A percentile compares a stretch with the other conserved stretches of the same genome.
These are phyloP conservation scores for Helicorthomorpha holstii DNA, from an alignment of 1,140 invertebrate genomes.

Conservation along the genomic window DNA sequence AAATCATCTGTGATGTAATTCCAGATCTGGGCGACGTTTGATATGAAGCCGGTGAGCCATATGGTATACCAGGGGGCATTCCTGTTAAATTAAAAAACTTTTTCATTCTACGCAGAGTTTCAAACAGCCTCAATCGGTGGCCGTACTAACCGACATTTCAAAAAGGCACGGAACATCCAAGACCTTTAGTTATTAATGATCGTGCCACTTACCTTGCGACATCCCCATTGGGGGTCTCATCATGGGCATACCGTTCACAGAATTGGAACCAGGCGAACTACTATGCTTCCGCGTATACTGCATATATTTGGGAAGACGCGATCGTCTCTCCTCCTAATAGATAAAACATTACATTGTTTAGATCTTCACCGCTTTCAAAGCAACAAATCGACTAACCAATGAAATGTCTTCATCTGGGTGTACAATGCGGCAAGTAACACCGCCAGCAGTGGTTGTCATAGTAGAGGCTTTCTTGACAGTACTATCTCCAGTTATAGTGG, in stretches of 20 bases:
- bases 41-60: no score
- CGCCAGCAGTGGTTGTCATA: slow-evolving; percentile 45
- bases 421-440: slow-evolving; percentile 74
- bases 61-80: no score
- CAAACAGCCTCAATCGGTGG: no score
- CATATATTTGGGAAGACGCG: slow-evolving; percentile 55
- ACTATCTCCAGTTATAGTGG: slow-evolving; percentile 20
- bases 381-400: slow-evolving; percentile 33
- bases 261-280: neutral
- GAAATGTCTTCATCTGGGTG: slow-evolving; percentile 89
- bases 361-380: neutral
- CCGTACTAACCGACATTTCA: no score
- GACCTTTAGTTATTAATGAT: no score
- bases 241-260: slow-evolving; percentile 16
- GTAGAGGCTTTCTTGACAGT: slow-evolving; percentile 43
- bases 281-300: slow-evolving; percentile 4
- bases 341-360: neutral
- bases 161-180: no score
- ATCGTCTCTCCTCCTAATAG: slow-evolving; percentile 61
- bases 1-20: no score
- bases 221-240: slow-evolving; percentile 14
- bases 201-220: slow-evolving; percentile 10
- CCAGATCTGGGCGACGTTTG: no score
- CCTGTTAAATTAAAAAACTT: no score
- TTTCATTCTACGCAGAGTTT: no score